Percentiles rank a stretch among this genome's conserved stretches.
Conservation (phyloP, 2,888 invertebrate species). For the Eupithecia abbreviata region DNA sequence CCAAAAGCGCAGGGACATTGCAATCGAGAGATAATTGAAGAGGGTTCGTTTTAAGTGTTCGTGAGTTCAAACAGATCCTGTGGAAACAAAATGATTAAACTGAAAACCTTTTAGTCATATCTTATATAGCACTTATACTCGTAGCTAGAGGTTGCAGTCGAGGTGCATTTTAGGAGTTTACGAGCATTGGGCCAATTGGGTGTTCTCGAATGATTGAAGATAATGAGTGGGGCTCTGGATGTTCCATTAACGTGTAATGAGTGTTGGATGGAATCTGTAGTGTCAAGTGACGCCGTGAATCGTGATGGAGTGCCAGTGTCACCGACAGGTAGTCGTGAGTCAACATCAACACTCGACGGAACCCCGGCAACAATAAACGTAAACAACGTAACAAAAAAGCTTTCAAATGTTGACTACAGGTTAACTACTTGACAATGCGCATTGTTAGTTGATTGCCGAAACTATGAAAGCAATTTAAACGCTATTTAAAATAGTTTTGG, state of each 20-base stretch:
- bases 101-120: conserved; percentile 57
- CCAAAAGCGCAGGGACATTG: conserved; percentile 62
- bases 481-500: conserved; percentile 21
- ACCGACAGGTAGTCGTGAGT: conserved; percentile 77
- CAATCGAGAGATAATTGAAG: conserved; percentile 63
- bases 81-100: conserved; percentile 56
- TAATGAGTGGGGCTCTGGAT: conserved; percentile 63
- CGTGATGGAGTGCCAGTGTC: conserved; percentile 72
- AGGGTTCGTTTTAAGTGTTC: conserved; percentile 45
- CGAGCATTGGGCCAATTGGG: conserved; percentile 53
- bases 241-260: conserved; percentile 76
- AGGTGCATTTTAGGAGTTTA: conserved; percentile 53
- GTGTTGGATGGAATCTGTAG: conserved; percentile 69
- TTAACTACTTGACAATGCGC: conserved; percentile 30
- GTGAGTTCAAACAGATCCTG: conserved; percentile 56
- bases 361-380: conserved; percentile 47
- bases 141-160: conserved; percentile 42
- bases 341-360: conserved; percentile 59
- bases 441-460: conserved; percentile 21
- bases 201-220: conserved; percentile 64
- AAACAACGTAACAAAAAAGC: conserved; percentile 31
- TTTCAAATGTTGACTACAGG: conserved; percentile 20
- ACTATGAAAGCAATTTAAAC: conserved; percentile 18
- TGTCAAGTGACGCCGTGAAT: conserved; percentile 71
- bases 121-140: conserved; percentile 32